These are phyloP conservation scores for Pristionchus fissidentatus DNA, from an alignment of 2,888 invertebrate species.

Conservation along the genomic window DNA sequence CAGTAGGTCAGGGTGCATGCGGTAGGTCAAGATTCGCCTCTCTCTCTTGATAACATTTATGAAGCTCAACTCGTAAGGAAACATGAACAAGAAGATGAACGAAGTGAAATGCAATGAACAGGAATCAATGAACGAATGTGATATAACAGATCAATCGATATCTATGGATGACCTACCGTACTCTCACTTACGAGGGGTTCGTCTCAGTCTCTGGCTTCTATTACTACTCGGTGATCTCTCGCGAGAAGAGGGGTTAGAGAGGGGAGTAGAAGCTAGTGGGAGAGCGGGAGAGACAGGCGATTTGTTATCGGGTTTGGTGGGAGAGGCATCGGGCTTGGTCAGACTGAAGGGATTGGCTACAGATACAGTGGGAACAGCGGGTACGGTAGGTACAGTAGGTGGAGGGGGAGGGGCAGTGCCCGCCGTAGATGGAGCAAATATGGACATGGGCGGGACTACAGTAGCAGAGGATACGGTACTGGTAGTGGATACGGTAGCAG, in stretches of 20 bases:
- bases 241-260: not conserved
- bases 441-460: not conserved
- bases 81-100: not conserved
- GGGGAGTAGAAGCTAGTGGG: not conserved
- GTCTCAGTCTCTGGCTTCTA: not conserved
- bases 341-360: conserved; percentile 6
- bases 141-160: conserved; percentile 7
- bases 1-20: too few species aligned
- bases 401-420: not conserved
- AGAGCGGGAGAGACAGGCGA: not conserved
- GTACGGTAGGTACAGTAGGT: not conserved
- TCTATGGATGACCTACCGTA: not conserved
- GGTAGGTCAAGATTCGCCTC: too few species aligned
- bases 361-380: not conserved
- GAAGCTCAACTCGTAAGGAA: conserved; percentile 1
- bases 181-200: not conserved
- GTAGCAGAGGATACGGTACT: too few species aligned
- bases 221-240: conserved; percentile 21
- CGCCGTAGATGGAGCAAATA: not conserved
- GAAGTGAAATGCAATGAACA: not conserved
- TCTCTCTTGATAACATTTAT: conserved; percentile 17
- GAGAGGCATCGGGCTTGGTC: not conserved
- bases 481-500: not conserved
- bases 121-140: not conserved
- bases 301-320: too few species aligned